Conservation (phyloP, 2,113 vertebrate genomes). For the Turnix velox region DNA sequence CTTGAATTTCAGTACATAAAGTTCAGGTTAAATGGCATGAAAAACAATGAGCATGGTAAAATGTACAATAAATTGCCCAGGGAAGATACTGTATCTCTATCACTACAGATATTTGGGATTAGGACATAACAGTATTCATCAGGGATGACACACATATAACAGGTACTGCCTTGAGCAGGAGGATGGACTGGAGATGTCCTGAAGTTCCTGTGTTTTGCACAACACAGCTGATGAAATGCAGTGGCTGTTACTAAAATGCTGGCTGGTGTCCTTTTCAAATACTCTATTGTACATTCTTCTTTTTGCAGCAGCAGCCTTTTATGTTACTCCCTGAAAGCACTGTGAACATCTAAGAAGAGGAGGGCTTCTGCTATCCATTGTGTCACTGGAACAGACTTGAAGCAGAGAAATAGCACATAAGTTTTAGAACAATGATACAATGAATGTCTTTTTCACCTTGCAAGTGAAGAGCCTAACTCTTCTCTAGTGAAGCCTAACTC, state of each 20-base stretch:
- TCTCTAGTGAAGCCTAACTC: no score
- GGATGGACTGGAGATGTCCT: background rate
- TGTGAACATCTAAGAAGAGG: background rate
- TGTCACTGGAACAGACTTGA: background rate
- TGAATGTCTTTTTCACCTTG: background rate
- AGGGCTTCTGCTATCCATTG: rapidly evolving
- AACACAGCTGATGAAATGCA: background rate
- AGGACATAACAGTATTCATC: background rate
- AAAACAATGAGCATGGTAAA: background rate
- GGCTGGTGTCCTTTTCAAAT: background rate
- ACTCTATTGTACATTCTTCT: background rate
- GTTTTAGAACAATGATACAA: background rate
- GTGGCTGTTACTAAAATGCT: background rate
- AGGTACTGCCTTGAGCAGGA: background rate
- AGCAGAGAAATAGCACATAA: background rate
- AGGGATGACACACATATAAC: background rate
- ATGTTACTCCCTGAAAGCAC: background rate
- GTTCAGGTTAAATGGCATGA: background rate
- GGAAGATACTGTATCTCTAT: background rate
- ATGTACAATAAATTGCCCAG: background rate
- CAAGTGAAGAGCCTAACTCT: background rate
- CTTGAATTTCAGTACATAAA: background rate
- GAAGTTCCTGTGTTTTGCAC: background rate
- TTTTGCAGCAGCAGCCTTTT: background rate
- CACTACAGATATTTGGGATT: background rate